Evolutionary conservation across 2,113 vertebrate genomes (phyloP).

Genomic region (Menura novaehollandiae): DNA sequence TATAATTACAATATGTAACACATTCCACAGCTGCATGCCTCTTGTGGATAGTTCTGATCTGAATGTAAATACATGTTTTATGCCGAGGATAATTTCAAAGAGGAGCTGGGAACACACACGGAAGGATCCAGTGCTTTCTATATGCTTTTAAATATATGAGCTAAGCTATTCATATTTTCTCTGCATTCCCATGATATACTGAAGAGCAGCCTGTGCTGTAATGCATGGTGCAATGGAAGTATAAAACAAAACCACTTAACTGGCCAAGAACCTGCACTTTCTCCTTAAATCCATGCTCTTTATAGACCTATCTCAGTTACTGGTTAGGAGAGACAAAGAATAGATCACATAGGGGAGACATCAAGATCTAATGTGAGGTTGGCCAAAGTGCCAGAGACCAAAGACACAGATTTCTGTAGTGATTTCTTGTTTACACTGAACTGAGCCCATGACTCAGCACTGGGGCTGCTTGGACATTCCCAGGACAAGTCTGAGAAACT

Average conservation of each 20-base stretch:
- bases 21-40: conserved; percentile 12
- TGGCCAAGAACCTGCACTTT: not conserved
- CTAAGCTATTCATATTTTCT: not conserved
- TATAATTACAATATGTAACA: conserved; percentile 46
- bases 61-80: conserved; percentile 43
- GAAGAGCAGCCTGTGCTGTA: not conserved
- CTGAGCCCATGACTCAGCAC: not conserved
- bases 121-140: not conserved
- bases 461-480: not conserved
- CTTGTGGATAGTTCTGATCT: conserved; percentile 34
- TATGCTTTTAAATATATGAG: not conserved
- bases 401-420: not conserved
- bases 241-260: not conserved
- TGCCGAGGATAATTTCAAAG: conserved; percentile 30
- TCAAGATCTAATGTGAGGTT: not conserved
- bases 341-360: not conserved
- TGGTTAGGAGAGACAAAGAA: not conserved
- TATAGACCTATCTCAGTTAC: not conserved
- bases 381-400: not conserved
- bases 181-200: not conserved
- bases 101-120: not conserved
- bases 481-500: not conserved
- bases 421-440: not conserved
- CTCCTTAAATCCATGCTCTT: not conserved
- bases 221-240: not conserved